Conservation (phyloP, 2,797 vertebrate genomes). For the Valencia hispanica region DNA sequence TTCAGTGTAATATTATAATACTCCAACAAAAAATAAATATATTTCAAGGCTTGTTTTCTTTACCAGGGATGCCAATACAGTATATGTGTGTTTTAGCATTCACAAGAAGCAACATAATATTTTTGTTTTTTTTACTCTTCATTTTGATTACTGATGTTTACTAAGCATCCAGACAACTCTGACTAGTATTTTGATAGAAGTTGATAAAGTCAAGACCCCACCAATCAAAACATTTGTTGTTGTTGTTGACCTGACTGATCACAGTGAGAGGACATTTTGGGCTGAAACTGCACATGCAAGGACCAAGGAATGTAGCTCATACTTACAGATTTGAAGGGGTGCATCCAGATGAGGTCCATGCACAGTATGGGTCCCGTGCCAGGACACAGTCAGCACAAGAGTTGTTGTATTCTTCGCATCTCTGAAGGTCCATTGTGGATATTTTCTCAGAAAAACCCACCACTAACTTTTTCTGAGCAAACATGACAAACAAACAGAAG, state of each 20-base stretch:
- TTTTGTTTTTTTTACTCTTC: too few species aligned
- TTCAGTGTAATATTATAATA: not conserved
- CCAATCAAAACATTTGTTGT: not conserved
- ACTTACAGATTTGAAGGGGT: constrained; percentile 61
- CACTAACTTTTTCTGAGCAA: constrained; percentile 77
- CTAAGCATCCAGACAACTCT: not conserved
- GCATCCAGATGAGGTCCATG: constrained; percentile 77
- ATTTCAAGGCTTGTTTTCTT: not conserved
- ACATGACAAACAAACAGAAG: constrained; percentile 2
- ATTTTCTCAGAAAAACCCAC: constrained; percentile 77
- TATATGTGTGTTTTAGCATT: too few species aligned
- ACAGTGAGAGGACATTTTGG: not conserved
- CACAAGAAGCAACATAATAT: too few species aligned
- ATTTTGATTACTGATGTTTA: constrained; percentile 2
- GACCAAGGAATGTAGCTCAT: not conserved
- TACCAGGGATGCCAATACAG: too few species aligned
- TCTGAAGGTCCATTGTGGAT: constrained; percentile 71
- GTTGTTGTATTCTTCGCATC: constrained; percentile 72
- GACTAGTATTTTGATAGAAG: not conserved
- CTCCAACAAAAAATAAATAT: not conserved
- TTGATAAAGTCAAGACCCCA: too few species aligned
- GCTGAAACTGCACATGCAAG: not conserved
- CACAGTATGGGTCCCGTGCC: constrained; percentile 83
- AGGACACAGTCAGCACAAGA: constrained; percentile 81
- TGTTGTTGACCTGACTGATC: not conserved